Evolutionary conservation across 2,797 vertebrate species (phyloP), one percentile per base, ranked within the genome.

Genomic region (Gymnothorax javanicus): DNA sequence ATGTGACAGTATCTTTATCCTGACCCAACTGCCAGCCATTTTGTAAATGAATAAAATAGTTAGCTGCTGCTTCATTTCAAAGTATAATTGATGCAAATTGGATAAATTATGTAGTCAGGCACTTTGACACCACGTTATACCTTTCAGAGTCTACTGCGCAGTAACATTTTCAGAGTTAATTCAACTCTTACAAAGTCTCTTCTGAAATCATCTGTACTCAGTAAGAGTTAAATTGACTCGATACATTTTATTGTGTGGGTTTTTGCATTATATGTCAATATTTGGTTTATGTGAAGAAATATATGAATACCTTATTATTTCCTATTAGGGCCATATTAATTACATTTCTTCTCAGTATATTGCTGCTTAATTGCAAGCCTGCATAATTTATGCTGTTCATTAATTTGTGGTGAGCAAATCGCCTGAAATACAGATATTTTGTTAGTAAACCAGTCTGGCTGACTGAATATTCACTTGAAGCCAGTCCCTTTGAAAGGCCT

Each of bases 401-500:
- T 54, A 7, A 79, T 79, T 52, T 8, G 11, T 79, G 50, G 8
- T 4, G 17, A 13, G 23, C 4, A 77, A 17, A 77, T 54, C 4
- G 52, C 50, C 50, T 54, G 20, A 20, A 79, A 75, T 75, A 9
- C 3, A 13, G 13, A 75, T 33, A 15, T 69, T 69, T 8, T 67
- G 62, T 20, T 25, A 25, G 67, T 27, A 25, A 8, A 25, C 67
- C 67, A 69, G 67, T 8, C 67, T n/a, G 27, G 33, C 43, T 12
- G 12, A 8, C 71, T 43, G 71, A 75, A 43, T 75, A 75, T 75
- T 43, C 71, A 75, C 2, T 75, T 9, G n/a, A 25, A 9, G 50
- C 50, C 56, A 56, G 60, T 71, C 82, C 56, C 62, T n/a, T 87
- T 52, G 83, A n/a, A 83, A 83, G 27, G 27, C 25, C 27, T 43